phyloP scores from a whole-genome alignment of 2,113 vertebrate genomes.

The Mola mola region DNA sequence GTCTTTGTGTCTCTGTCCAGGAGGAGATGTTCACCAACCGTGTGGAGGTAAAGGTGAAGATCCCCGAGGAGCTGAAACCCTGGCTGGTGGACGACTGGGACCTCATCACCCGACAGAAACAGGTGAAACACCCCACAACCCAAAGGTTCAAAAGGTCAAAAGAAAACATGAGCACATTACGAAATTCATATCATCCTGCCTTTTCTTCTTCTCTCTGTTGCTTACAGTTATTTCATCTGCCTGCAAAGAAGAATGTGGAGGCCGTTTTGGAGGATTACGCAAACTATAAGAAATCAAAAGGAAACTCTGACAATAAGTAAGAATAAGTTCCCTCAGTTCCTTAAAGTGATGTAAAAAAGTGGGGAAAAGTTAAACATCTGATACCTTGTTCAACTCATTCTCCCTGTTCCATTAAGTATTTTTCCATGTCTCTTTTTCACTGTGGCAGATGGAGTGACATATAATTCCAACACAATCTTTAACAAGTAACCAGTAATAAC shows the following conservation, averaged over 20 bases:
- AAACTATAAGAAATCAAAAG: slow-evolving; percentile 96
- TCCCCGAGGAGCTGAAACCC: slow-evolving; percentile 95
- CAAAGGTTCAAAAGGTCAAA: not conserved
- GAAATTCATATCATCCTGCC: not conserved
- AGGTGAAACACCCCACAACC: slow-evolving; percentile 78
- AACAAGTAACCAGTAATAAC: not conserved
- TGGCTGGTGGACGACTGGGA: slow-evolving; percentile 99
- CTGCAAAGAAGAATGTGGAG: slow-evolving; percentile 96
- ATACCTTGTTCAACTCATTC: not conserved
- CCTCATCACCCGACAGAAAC: slow-evolving; percentile 96
- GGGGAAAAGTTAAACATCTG: not conserved
- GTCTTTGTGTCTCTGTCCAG: slow-evolving; percentile 66
- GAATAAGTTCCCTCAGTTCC: not conserved
- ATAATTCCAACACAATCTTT: not conserved
- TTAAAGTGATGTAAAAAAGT: not conserved
- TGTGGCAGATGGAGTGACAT: not conserved
- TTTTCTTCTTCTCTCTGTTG: slow-evolving; percentile 2
- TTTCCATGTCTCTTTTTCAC: not conserved
- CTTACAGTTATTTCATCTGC: slow-evolving; percentile 93
- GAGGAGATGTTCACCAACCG: slow-evolving; percentile 98
- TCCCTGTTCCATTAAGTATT: not conserved
- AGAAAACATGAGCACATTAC: not conserved
- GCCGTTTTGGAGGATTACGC: slow-evolving; percentile 96
- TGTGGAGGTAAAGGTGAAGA: slow-evolving; percentile 98
- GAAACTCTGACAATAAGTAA: slow-evolving; percentile 98